Evolutionary conservation across 2,113 vertebrate species (phyloP), one percentile per base, ranked within the genome.

Genomic region (Myrmecobius fasciatus): DNA sequence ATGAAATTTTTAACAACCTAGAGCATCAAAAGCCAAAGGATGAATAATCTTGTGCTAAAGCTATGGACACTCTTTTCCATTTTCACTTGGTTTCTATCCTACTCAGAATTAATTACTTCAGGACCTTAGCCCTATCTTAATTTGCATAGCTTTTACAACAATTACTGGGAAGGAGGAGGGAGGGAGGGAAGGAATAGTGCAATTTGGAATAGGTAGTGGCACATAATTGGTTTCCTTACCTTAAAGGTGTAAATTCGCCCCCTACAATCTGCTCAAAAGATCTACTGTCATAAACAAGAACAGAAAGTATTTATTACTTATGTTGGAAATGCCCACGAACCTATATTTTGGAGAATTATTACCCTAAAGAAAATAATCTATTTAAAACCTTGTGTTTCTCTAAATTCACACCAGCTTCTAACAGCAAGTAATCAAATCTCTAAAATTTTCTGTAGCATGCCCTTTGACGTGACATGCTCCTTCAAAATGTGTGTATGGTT

Each of bases 151-250:
- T 91, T 96, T 95, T 94, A 96, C 96, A 95, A 53, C 95, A 95
- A 94, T 96, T 95, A 92, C 95, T 91, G 95, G 91, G 95, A 93
- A 90, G 90, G 96, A 90, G 49, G 9, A 51, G 49, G 49, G 8
- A 51, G 49, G 49, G 8, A 51, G 49, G 49, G 49, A 9, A 94
- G 96, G 93, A 96, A 96, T 96, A 95, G 93, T 96, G 94, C 94
- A 96, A 96, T 96, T 97, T 89, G 94, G 36, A 95, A 95, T 47
- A 92, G 49, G 28, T 2, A 47, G 36, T n/a, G n/a, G 49, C 94
- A 93, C 54, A 96, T 97, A 96, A 96, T 6, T 96, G 95, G 94
- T 94, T 96, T 96, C 94, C 97, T 96, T 96, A 93, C 94, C 96
- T 93, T 90, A 31, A 94, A 97, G 96, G 94, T 89, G 47, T 94